phyloP scores from a whole-genome alignment of 2,797 vertebrate genomes.

The Garrulus glandarius region DNA sequence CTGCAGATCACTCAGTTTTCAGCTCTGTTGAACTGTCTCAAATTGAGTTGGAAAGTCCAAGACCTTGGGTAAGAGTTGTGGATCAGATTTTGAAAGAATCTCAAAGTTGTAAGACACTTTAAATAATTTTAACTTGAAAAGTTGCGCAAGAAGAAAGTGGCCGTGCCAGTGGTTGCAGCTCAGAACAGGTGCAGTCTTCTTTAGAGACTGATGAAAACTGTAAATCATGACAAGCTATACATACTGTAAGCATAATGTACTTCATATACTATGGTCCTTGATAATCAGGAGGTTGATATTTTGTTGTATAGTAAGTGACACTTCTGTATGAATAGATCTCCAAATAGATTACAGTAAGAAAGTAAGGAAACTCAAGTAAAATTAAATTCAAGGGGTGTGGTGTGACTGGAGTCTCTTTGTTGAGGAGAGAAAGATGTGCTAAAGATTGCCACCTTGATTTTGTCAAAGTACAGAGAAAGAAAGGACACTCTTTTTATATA shows the following conservation, averaged over 20 bases:
- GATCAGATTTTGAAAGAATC: neutral
- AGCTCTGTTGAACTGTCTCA: neutral
- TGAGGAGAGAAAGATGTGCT: neutral
- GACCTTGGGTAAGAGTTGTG: neutral
- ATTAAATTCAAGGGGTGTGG: neutral
- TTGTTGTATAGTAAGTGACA: neutral
- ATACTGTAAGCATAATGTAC: neutral
- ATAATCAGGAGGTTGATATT: neutral
- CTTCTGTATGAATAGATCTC: neutral
- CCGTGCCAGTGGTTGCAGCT: fast-evolving
- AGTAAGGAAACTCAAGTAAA: neutral
- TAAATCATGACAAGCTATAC: neutral
- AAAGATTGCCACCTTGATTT: neutral
- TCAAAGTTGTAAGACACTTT: neutral
- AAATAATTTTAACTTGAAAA: neutral
- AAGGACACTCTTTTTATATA: neutral
- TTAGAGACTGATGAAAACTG: neutral
- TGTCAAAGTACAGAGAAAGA: neutral
- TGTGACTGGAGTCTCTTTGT: neutral
- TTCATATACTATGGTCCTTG: neutral
- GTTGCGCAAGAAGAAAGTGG: neutral
- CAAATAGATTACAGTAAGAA: neutral
- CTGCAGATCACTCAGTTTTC: neutral
- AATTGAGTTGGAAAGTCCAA: neutral
- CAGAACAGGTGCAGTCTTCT: neutral